Evolutionary conservation across 2,113 vertebrate genomes (phyloP), one percentile per base, ranked within the genome.

Genomic region (Chascanopsetta lugubris): DNA sequence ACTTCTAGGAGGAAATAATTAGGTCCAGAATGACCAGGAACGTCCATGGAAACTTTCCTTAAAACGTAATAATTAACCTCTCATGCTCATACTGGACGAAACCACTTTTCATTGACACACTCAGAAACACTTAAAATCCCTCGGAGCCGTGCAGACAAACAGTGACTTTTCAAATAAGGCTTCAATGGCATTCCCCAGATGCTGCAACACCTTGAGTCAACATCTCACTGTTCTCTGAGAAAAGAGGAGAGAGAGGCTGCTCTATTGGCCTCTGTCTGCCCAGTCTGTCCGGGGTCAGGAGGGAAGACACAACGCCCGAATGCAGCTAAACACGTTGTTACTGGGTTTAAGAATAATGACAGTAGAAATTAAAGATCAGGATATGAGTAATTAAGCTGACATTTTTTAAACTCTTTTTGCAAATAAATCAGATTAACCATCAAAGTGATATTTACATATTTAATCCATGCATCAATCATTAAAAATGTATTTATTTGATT

Each of bases 181-280:
- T 84, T 88, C 84, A 87, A 78, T 76, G 26, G 50, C 83, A 88
- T 90, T 87, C 85, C 75, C 30, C 1, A 70, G 63, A 81, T 66
- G 70, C 87, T 82, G 79, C 69, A 80, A 71, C 84, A 77, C 84
- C 86, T 83, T 87, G 61, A 79, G 83, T 88, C 85, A 88, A 89
- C 80, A 87, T 89, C 58, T 75, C 83, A 73, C 61, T 6, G 53
- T n/a, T 58, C 71, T 68, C 72, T 57, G 62, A 84, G 58, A 60
- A 75, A n/a, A 29, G 36, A 38, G 34, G 20, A n/a, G 26, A 45
- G 49, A 30, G 45, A n/a, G 57, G 55, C 34, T 1, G 40, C 61
- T 48, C 30, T 11, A 59, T 78, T 48, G 38, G 67, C 75, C 45
- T n/a, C 51, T 0, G 20, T 1, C 34, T 0, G 20, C 49, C 32